phyloP scores from a whole-genome alignment of 2,888 invertebrate species.

The Schizotus pectinicornis region DNA sequence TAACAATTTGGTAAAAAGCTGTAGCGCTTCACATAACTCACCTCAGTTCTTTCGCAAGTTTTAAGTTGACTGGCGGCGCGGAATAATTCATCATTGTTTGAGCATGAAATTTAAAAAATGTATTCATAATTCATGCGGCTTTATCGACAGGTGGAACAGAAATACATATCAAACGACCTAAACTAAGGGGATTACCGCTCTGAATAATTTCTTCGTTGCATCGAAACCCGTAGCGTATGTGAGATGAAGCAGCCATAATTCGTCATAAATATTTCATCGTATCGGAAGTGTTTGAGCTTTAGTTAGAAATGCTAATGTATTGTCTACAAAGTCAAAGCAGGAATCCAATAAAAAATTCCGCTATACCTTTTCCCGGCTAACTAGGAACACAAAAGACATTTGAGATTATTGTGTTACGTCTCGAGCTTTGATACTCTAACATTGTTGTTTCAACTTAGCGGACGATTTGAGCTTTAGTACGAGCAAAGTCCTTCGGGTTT shows the following conservation, averaged over 20 bases:
- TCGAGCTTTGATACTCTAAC: slow-evolving; percentile 46
- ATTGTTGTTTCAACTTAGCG: slow-evolving; percentile 44
- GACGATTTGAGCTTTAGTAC: slow-evolving; percentile 30
- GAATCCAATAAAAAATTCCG: slow-evolving; percentile 32
- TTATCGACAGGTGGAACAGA: slow-evolving; percentile 40
- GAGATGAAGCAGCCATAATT: slow-evolving; percentile 47
- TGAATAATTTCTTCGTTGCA: slow-evolving; percentile 46
- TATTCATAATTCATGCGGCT: slow-evolving; percentile 29
- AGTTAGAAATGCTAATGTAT: slow-evolving; percentile 55
- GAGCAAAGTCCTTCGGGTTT: not conserved
- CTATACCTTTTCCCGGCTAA: slow-evolving; percentile 3
- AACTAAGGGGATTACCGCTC: slow-evolving; percentile 46
- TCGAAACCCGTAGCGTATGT: slow-evolving; percentile 42
- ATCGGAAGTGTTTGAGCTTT: slow-evolving; percentile 52
- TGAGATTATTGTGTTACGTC: slow-evolving; percentile 28
- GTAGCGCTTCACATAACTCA: too few relatives aligned
- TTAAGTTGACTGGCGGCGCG: too few relatives aligned
- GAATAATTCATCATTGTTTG: slow-evolving; percentile 26
- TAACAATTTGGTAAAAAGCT: too few relatives aligned
- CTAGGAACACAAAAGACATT: slow-evolving; percentile 26
- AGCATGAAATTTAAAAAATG: slow-evolving; percentile 18
- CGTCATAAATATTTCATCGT: slow-evolving; percentile 54
- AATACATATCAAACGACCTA: slow-evolving; percentile 47
- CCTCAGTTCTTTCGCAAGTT: too few relatives aligned
- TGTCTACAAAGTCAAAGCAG: slow-evolving; percentile 36